These are phyloP conservation scores for Lithobates sylvaticus DNA, from an alignment of 2,797 vertebrate species.

Conservation along the genomic window DNA sequence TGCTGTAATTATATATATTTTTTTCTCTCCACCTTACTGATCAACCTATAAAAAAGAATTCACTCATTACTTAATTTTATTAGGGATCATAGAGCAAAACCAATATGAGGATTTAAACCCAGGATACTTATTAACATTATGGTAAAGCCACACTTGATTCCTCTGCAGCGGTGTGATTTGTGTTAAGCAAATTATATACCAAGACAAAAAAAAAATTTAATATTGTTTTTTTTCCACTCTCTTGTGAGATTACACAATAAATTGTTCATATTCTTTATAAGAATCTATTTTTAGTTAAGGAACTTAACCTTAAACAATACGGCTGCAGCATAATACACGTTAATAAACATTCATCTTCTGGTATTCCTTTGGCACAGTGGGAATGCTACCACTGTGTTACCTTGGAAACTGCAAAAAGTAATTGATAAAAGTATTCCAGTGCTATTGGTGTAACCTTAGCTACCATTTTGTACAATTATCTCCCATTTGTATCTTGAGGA, in stretches of 20 bases:
- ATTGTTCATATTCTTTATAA: constrained; percentile 14
- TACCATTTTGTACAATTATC: constrained; percentile 20
- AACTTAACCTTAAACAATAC: constrained; percentile 54
- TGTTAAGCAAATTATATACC: neutral
- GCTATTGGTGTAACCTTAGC: constrained; percentile 23
- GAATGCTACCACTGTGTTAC: constrained; percentile 40
- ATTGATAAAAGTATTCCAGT: constrained; percentile 52
- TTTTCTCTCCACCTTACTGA: constrained; percentile 9
- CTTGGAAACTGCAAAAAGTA: constrained; percentile 58
- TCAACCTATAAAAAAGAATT: constrained; percentile 30
- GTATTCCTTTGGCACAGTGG: constrained; percentile 36
- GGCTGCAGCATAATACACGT: constrained; percentile 36
- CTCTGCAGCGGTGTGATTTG: neutral
- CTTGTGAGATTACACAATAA: constrained; percentile 19
- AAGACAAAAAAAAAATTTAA: constrained; percentile 13
- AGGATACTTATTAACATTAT: neutral
- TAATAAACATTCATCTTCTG: constrained; percentile 55
- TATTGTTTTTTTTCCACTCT: neutral
- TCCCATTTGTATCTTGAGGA: constrained; percentile 7
- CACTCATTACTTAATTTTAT: constrained; percentile 43
- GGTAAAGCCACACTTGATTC: neutral
- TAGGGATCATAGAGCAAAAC: constrained; percentile 5
- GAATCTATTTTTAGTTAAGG: constrained; percentile 44
- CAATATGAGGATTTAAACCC: neutral
- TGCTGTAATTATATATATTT: constrained; percentile 12